phyloP scores from a whole-genome alignment of 2,113 vertebrate genomes.

The Microtus richardsoni region DNA sequence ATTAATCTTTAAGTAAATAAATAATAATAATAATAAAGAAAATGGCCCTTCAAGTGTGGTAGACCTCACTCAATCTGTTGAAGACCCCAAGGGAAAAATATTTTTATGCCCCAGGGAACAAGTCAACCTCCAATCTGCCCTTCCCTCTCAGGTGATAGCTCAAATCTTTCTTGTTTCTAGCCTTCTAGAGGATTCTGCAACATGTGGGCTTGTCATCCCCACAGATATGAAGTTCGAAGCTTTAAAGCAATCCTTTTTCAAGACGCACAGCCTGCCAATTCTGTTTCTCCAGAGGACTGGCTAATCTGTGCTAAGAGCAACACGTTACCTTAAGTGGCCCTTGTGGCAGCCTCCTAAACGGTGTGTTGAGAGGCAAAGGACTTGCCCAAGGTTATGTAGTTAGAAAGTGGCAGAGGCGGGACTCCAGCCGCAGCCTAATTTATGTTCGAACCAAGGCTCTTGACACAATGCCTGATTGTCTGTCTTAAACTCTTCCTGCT shows the following conservation, averaged over 20 bases:
- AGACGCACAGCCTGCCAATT: not conserved
- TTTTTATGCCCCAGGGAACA: no score
- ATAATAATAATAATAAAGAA: not conserved
- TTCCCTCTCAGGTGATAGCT: not conserved
- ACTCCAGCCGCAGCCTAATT: not conserved
- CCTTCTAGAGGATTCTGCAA: not conserved
- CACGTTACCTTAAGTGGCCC: not conserved
- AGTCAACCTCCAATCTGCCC: not conserved
- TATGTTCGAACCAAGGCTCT: rapidly evolving
- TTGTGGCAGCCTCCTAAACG: not conserved
- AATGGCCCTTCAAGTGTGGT: not conserved
- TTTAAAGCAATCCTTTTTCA: not conserved
- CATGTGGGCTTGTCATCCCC: no score
- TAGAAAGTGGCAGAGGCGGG: not conserved
- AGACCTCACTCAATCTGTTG: not conserved
- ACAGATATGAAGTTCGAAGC: not conserved
- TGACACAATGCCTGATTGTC: not conserved
- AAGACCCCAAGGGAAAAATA: not conserved
- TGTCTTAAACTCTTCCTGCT: not conserved
- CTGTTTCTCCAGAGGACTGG: not conserved
- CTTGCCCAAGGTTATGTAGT: not conserved
- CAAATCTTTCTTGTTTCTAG: not conserved
- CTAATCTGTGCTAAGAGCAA: no score
- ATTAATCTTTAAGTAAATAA: not conserved
- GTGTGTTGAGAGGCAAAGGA: not conserved